A percentile compares a stretch with the other conserved stretches of the same genome.
Evolutionary conservation across 2,888 invertebrate genomes (phyloP).

Genomic region (Acanthosepion pharaonis): DNA sequence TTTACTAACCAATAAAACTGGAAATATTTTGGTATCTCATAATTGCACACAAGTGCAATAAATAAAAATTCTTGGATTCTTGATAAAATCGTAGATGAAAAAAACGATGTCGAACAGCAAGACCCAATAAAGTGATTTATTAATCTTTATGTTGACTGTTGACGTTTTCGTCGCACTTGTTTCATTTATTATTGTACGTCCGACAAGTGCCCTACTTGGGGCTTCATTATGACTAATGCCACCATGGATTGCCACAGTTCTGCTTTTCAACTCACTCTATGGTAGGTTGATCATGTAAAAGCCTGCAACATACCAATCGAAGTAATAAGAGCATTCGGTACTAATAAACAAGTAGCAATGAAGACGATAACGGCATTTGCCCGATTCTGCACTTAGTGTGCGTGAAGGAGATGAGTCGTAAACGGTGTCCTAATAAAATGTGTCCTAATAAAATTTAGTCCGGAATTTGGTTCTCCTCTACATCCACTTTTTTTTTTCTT

Average conservation of each 20-base stretch:
- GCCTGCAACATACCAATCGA: background rate
- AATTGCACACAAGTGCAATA: background rate
- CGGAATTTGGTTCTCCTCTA: background rate
- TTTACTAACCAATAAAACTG: background rate
- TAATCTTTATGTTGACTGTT: background rate
- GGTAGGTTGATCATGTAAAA: conserved; percentile 20
- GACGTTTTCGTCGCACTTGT: background rate
- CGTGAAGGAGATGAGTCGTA: background rate
- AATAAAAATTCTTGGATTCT: background rate
- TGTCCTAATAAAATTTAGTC: background rate
- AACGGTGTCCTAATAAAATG: background rate
- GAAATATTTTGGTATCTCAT: background rate
- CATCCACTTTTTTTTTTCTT: background rate
- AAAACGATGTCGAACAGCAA: background rate
- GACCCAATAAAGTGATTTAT: background rate
- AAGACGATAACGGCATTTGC: background rate
- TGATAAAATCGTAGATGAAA: background rate
- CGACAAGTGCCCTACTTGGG: background rate
- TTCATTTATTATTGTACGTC: background rate
- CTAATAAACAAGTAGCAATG: background rate
- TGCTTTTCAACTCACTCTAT: background rate
- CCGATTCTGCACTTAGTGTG: background rate
- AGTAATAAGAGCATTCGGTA: background rate
- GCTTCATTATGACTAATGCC: background rate
- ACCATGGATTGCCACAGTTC: background rate